Conservation (phyloP, 2,797 vertebrate genomes). For the Lepilemur septentrionalis region DNA sequence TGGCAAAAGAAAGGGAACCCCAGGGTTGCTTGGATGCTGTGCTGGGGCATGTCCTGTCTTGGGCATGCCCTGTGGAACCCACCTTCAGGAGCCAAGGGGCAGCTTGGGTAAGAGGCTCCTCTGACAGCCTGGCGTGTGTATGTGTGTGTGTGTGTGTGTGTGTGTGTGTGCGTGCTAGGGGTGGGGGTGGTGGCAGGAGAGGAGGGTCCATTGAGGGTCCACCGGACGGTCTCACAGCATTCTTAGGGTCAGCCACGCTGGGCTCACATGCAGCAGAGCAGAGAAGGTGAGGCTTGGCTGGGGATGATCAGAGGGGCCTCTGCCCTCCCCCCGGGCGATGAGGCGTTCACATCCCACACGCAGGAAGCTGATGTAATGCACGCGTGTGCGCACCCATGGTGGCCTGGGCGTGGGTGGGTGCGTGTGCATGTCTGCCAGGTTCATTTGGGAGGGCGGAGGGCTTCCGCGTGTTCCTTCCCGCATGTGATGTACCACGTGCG, state of each 20-base stretch:
- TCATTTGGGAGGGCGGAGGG: conserved; percentile 8
- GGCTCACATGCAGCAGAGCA: not conserved
- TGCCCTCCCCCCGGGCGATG: not conserved
- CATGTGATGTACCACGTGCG: fast-evolving
- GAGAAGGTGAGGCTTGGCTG: not conserved
- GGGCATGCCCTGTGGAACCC: not conserved
- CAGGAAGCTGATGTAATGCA: conserved; percentile 48
- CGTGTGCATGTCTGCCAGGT: not conserved
- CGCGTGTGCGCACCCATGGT: not conserved
- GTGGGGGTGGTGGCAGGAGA: not conserved
- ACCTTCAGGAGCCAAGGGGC: not conserved
- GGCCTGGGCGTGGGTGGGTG: conserved; percentile 23
- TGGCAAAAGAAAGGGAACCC: not conserved
- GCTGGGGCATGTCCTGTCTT: not conserved
- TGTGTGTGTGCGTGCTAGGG: no score
- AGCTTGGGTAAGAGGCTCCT: not conserved
- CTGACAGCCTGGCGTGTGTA: not conserved
- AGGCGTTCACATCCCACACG: not conserved
- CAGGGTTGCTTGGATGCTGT: not conserved
- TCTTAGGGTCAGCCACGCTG: not conserved
- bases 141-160: not conserved
- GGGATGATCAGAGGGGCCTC: not conserved
- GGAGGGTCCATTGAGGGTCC: not conserved
- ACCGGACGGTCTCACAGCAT: not conserved
- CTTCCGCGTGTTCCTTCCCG: not conserved